These are phyloP conservation scores for Ochlodes sylvanus DNA, from an alignment of 2,888 invertebrate species.

Conservation along the genomic window DNA sequence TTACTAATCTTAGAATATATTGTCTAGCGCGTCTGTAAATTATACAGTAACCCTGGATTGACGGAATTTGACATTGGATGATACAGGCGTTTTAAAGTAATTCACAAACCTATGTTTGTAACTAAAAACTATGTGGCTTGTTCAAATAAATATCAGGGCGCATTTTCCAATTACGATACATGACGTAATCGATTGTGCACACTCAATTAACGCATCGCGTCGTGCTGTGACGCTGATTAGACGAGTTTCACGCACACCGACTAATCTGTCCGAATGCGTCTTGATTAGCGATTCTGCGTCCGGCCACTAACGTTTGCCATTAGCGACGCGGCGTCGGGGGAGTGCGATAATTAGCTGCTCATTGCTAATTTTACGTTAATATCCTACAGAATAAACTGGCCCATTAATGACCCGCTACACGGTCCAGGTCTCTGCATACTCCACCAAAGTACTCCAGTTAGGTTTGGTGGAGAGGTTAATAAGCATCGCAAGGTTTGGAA, in stretches of 20 bases:
- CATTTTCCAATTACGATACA: not conserved
- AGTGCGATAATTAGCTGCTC: constrained; percentile 30
- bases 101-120: too few species aligned
- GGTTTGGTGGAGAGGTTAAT: too few species aligned
- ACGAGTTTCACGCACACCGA: constrained; percentile 58
- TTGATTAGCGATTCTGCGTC: constrained; percentile 56
- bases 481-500: too few species aligned
- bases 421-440: too few species aligned
- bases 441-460: too few species aligned
- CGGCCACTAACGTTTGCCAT: constrained; percentile 27
- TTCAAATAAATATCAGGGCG: not conserved
- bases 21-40: too few species aligned
- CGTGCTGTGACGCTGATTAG: constrained; percentile 58
- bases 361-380: constrained; percentile 21
- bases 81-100: too few species aligned
- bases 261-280: constrained; percentile 52
- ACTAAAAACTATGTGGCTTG: too few species aligned
- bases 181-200: constrained; percentile 42
- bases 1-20: too few species aligned
- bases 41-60: too few species aligned
- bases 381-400: constrained; percentile 6
- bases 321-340: constrained; percentile 32
- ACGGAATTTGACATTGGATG: too few species aligned
- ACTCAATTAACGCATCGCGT: constrained; percentile 53
- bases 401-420: too few species aligned